Evolutionary conservation across 92 coral and sea anemone genomes (phyloP), one percentile per base, ranked within the genome.

Genomic region (Micromussa lordhowensis): DNA sequence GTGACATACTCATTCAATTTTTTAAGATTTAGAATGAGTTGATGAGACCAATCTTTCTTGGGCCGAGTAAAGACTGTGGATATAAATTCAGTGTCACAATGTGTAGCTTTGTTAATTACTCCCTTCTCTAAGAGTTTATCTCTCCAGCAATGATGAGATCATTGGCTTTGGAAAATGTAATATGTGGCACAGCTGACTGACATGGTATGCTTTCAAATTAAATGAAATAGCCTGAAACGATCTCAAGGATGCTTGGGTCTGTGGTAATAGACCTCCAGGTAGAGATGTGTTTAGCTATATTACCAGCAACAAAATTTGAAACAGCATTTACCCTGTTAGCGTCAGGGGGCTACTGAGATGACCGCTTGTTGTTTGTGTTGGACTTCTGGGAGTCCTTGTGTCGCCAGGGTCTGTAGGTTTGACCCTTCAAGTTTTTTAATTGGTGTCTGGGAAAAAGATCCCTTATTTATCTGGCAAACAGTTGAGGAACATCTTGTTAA

Each of bases 201-300:
- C n/a, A 82, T 49, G 92, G 92, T 5, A 61, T 31, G 28, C 79
- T 38, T 11, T 40, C 48, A 40, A 40, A 40, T 40, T 40, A 6
- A 40, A 40, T 77, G 79, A 82, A 78, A 63, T 77, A 89, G 79
- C 90, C 93, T 38, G 87, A 24, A 32, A 86, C 82, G 22, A 72
- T 85, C 78, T 87, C 93, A 80, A 91, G 87, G 83, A 91, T 91
- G 86, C 72, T 88, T 74, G 70, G 88, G 88, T 88, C 90, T 77
- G 89, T 75, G 61, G 94, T 92, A 73, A 92, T 78, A 66, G 51
- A 68, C 86, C 72, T 87, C 91, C 91, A 91, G 69, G 66, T 77
- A 51, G 59, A 74, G 31, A 87, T 51, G 61, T 73, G 76, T 16
- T 82, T 70, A 44, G 81, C 86, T 77, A 82, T 82, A 78, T 91